A percentile compares a stretch with the other conserved stretches of the same genome.
phyloP scores from a whole-genome alignment of 2,113 vertebrate species.

The Eurystomus gularis region DNA sequence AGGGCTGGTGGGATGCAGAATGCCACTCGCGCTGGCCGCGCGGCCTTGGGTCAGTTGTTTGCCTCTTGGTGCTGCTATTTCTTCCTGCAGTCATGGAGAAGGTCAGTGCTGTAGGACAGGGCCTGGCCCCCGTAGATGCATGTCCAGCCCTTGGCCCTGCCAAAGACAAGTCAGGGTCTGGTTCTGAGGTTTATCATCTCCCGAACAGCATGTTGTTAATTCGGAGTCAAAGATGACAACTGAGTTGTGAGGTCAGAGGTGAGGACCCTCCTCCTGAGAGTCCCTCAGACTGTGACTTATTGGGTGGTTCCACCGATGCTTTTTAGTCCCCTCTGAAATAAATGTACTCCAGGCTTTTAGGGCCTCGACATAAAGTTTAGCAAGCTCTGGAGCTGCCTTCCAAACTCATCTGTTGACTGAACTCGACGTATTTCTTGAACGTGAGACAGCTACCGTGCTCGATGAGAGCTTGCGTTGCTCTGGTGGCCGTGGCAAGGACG shows the following conservation, averaged over 20 bases:
- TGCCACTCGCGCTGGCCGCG: accelerated
- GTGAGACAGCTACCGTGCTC: accelerated
- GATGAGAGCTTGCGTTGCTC: background rate
- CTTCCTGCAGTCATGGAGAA: background rate
- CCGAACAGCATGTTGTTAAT: accelerated
- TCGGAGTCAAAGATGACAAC: background rate
- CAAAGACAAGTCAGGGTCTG: background rate
- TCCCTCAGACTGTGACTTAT: background rate
- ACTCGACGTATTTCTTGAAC: too few relatives aligned
- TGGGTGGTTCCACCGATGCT: accelerated
- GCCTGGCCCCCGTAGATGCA: accelerated
- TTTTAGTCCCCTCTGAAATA: background rate
- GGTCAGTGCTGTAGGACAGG: background rate
- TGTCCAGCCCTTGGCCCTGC: background rate
- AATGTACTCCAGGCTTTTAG: background rate
- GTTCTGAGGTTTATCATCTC: background rate
- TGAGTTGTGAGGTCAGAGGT: background rate
- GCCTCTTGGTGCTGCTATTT: background rate
- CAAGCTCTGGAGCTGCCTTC: background rate
- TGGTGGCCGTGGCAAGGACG: background rate
- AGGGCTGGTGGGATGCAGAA: background rate
- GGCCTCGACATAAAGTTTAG: background rate
- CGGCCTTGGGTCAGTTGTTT: background rate
- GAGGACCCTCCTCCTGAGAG: background rate
- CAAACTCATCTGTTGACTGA: background rate